Conservation (phyloP, 1,140 invertebrate genomes). For the Liolophura sinensis region DNA sequence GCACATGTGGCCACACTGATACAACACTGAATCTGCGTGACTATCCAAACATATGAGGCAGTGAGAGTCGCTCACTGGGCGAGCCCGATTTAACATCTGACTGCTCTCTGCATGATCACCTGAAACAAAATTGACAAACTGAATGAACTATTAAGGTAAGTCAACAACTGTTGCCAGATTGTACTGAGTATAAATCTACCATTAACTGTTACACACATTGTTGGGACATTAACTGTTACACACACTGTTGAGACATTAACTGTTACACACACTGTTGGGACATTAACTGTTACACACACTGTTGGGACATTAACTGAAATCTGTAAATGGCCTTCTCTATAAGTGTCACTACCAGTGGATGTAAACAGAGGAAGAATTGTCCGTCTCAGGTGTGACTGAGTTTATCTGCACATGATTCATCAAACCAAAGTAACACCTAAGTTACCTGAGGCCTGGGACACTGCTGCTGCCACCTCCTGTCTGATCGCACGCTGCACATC, state of each 20-base stretch:
- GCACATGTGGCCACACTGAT: conserved; percentile 59
- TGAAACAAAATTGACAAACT: background rate
- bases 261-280: too few species aligned
- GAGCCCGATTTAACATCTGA: conserved; percentile 1
- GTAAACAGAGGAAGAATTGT: too few species aligned
- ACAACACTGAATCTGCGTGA: conserved; percentile 52
- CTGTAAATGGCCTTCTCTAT: too few species aligned
- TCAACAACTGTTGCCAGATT: background rate
- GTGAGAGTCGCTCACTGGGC: conserved; percentile 44
- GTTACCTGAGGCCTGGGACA: conserved; percentile 36
- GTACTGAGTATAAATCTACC: too few species aligned
- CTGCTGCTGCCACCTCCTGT: conserved; percentile 55
- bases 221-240: too few species aligned
- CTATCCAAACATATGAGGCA: conserved; percentile 55
- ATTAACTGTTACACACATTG: too few species aligned
- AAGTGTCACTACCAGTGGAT: too few species aligned
- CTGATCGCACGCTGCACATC: conserved; percentile 56
- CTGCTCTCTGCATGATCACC: background rate
- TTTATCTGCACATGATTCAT: too few species aligned
- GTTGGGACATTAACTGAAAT: too few species aligned
- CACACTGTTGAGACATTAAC: too few species aligned
- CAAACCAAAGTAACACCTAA: background rate
- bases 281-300: too few species aligned
- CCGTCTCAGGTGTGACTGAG: too few species aligned
- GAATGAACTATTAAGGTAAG: conserved; percentile 7